Base-by-base conservation (phyloP, 2,888 invertebrate species). In the Margaritifera margaritifera region DNA sequence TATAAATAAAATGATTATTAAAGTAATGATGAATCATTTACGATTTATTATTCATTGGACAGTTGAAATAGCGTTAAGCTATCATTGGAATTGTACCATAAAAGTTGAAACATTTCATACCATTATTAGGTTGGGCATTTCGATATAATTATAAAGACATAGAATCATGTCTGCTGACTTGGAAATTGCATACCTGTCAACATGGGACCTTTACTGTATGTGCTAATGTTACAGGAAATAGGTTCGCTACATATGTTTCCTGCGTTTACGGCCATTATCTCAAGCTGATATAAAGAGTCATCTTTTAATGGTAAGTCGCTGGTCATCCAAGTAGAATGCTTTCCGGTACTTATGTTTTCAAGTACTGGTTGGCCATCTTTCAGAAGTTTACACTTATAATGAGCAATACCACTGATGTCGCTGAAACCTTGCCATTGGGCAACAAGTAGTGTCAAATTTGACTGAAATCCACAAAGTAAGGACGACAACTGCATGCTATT, bases 361-460 rank as follows among this genome's bases (percentile, higher is more conserved):
- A 56, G 20, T 11, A 69, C 55, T 2, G 52, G 1, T 4, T 64
- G 31, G 24, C 60, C 64, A 11, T 62, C 60, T 19, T 24, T 59
- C n/a, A 69, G 53, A 50, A 60, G 51, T 42, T 42, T 42, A 19
- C 52, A 60, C 1, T 31, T 27, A 24, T 67, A 71, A 15, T 22
- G 11, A 19, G 22, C 6, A 18, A 71, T 67, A 53, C 64, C 64
- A 6, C 42, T 64, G 0, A 53, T 42, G 58, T 71, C 71, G 6
- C 27, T 25, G 31, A 71, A 57, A 11, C n/a, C 58, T n/a, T 55
- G 62, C 71, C 71, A 71, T 6, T 56, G 59, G 42, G 42, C 42
- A 51, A 70, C 62, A 19, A 61, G 42, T 15, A 70, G 27, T 4
- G 70, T 24, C 58, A 62, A 51, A 25, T 51, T 50, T 22, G 51